phyloP scores from a whole-genome alignment of 2,113 vertebrate species.

The Entomyzon cyanotis region DNA sequence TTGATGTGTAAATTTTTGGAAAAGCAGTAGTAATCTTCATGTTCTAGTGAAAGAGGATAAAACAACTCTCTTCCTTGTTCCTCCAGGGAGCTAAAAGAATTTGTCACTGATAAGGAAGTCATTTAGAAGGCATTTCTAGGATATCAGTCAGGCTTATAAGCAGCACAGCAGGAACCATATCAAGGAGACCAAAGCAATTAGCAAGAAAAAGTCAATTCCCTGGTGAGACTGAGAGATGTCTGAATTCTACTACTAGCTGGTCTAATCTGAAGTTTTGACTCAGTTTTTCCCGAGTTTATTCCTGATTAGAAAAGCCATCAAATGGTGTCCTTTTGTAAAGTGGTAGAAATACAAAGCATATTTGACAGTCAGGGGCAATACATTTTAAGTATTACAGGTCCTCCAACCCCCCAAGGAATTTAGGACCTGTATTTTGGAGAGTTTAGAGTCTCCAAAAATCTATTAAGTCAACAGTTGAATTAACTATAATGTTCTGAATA shows the following conservation, averaged over 20 bases:
- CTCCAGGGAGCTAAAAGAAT: slow-evolving; percentile 55
- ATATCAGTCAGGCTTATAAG: slow-evolving; percentile 65
- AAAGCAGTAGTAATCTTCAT: neutral
- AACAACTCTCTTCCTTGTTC: slow-evolving; percentile 34
- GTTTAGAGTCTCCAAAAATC: neutral
- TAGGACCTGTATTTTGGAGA: neutral
- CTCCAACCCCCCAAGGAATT: neutral
- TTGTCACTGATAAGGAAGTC: slow-evolving; percentile 59
- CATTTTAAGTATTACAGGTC: neutral
- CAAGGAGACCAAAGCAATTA: slow-evolving; percentile 68
- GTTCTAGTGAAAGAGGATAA: slow-evolving; percentile 3
- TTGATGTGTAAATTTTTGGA: neutral
- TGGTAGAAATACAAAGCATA: neutral
- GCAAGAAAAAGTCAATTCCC: slow-evolving; percentile 47
- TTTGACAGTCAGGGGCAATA: neutral
- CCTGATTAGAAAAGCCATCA: neutral
- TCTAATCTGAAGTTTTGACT: neutral
- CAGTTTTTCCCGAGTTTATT: neutral
- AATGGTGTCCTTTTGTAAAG: neutral
- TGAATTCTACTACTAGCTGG: slow-evolving; percentile 9
- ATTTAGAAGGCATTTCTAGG: slow-evolving; percentile 69
- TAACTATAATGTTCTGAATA: neutral
- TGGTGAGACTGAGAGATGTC: neutral
- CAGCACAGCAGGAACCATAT: slow-evolving; percentile 46
- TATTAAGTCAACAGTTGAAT: neutral